Evolutionary conservation across 2,113 vertebrate species (phyloP).

Genomic region (Psilopsiagon aurifrons): DNA sequence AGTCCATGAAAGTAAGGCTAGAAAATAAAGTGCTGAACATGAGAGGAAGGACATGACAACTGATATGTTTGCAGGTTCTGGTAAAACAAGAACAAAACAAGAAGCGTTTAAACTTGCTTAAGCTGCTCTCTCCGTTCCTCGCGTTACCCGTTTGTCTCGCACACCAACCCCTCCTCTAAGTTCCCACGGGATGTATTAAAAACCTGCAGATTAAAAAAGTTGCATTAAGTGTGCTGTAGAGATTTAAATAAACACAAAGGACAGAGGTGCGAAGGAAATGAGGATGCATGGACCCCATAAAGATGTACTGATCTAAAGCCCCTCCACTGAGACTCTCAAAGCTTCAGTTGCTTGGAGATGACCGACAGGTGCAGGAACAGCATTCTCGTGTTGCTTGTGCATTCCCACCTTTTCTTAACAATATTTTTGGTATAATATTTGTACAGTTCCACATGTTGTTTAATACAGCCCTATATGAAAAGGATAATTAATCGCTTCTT

Average conservation of each 20-base stretch:
- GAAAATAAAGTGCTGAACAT: conserved; percentile 84
- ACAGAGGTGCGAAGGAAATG: conserved; percentile 76
- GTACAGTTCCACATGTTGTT: conserved; percentile 87
- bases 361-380: conserved; percentile 75
- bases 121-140: conserved; percentile 64
- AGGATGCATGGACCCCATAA: conserved; percentile 74
- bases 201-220: conserved; percentile 86
- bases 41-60: conserved; percentile 73
- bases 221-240: conserved; percentile 83
- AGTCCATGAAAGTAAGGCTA: conserved; percentile 80
- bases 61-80: conserved; percentile 71
- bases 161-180: conserved; percentile 68
- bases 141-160: conserved; percentile 72
- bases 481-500: conserved; percentile 76
- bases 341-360: conserved; percentile 77
- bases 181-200: conserved; percentile 77
- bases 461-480: conserved; percentile 85
- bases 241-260: conserved; percentile 76
- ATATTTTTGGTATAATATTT: conserved; percentile 87
- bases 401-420: conserved; percentile 77
- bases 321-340: conserved; percentile 74
- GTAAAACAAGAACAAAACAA: conserved; percentile 69
- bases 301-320: conserved; percentile 71
- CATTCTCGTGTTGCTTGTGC: conserved; percentile 74
- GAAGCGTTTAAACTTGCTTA: conserved; percentile 38